A percentile compares a stretch with the other conserved stretches of the same genome.
Conservation (phyloP, 2,888 invertebrate genomes). For the Anthophora plumipes region DNA sequence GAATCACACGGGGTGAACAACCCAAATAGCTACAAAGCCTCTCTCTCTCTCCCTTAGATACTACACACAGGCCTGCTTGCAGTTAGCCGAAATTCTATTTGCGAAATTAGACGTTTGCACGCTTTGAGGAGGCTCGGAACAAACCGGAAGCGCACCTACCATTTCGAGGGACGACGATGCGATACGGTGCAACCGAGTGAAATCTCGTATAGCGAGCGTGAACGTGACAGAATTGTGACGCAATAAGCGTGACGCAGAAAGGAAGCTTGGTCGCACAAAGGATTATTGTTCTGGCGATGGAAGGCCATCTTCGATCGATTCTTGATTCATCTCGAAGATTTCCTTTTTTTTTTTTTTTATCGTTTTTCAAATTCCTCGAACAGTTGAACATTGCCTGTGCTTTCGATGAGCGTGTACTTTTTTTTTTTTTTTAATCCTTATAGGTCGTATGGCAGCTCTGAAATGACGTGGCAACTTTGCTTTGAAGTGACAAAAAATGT, state of each 20-base stretch:
- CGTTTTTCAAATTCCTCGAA: neutral
- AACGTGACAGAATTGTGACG: neutral
- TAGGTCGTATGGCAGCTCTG: too few species aligned
- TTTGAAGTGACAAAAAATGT: too few species aligned
- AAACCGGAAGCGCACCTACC: neutral
- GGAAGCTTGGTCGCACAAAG: neutral
- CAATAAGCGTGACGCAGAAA: neutral
- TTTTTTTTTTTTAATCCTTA: too few species aligned
- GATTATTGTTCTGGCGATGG: neutral
- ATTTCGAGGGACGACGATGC: neutral
- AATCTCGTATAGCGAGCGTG: neutral
- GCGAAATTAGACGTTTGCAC: conserved; percentile 14
- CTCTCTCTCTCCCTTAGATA: neutral
- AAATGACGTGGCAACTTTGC: too few species aligned
- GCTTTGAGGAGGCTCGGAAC: neutral
- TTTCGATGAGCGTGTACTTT: too few species aligned
- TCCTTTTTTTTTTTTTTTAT: neutral
- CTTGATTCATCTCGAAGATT: neutral
- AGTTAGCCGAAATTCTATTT: conserved; percentile 18
- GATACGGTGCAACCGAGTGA: neutral
- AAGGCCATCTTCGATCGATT: neutral
- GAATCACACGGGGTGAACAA: conserved; percentile 42
- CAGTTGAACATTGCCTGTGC: too few species aligned
- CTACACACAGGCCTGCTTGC: neutral
- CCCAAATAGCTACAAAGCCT: conserved; percentile 5